Evolutionary conservation across 2,113 vertebrate species (phyloP).

Genomic region (Perca fluviatilis): DNA sequence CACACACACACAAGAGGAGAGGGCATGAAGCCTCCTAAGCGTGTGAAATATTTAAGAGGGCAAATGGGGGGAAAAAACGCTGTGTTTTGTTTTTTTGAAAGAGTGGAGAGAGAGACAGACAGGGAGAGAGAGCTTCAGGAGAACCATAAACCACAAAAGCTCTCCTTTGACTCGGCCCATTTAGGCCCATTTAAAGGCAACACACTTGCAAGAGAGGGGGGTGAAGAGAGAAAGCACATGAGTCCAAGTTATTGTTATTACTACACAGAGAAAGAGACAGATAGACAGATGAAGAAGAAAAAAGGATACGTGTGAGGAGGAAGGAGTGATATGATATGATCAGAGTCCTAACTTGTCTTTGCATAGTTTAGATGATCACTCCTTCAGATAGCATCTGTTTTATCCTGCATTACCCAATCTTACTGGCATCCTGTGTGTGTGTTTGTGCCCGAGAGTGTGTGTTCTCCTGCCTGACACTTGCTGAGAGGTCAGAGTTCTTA

Average conservation of each 20-base stretch:
- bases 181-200: constrained; percentile 65
- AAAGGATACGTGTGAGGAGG: constrained; percentile 33
- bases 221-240: constrained; percentile 30
- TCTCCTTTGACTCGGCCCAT: constrained; percentile 60
- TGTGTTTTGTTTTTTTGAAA: constrained; percentile 52
- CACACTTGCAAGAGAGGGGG: constrained; percentile 40
- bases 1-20: constrained; percentile 4
- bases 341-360: constrained; percentile 77
- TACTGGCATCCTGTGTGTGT: constrained; percentile 53
- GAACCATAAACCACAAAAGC: constrained; percentile 67
- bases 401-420: constrained; percentile 67
- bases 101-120: constrained; percentile 33
- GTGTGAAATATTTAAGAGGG: constrained; percentile 74
- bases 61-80: constrained; percentile 21
- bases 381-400: constrained; percentile 72
- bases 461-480: constrained; percentile 59
- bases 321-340: constrained; percentile 58
- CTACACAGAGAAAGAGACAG: constrained; percentile 31
- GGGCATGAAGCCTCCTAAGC: constrained; percentile 36
- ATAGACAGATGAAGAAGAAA: constrained; percentile 17
- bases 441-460: constrained; percentile 30
- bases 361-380: constrained; percentile 70
- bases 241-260: constrained; percentile 46
- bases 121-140: constrained; percentile 45
- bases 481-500: constrained; percentile 77